Percentiles rank a stretch among this genome's conserved stretches.
phyloP scores from a whole-genome alignment of 2,113 vertebrate genomes.

The Microtus oregoni region DNA sequence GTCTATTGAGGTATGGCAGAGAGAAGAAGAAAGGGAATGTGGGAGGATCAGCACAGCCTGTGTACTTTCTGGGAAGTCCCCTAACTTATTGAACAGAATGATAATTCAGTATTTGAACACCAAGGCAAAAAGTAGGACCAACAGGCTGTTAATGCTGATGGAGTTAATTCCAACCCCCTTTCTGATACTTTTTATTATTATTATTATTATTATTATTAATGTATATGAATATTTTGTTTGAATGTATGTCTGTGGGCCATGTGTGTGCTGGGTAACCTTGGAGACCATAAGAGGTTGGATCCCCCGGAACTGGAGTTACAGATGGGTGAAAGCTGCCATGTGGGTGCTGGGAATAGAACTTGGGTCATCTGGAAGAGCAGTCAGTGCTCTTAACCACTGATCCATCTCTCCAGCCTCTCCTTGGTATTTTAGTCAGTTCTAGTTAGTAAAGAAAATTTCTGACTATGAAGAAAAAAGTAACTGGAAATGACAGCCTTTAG shows the following conservation, averaged over 20 bases:
- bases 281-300: too few species aligned
- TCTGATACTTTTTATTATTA: neutral
- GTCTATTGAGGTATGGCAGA: neutral
- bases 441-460: constrained; percentile 3
- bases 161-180: neutral
- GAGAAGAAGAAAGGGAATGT: neutral
- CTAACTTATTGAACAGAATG: neutral
- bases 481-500: neutral
- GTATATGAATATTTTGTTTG: too few species aligned
- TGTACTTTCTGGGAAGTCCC: neutral
- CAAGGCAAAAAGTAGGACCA: constrained; percentile 1
- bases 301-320: too few species aligned
- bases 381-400: too few species aligned
- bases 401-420: too few species aligned
- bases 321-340: too few species aligned
- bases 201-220: neutral
- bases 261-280: too few species aligned
- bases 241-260: too few species aligned
- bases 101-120: neutral
- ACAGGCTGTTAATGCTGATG: neutral
- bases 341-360: too few species aligned
- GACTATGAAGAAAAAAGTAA: neutral
- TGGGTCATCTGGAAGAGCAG: too few species aligned
- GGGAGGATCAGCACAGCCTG: neutral
- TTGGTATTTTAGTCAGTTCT: neutral